phyloP scores from a whole-genome alignment of 1,140 invertebrate genomes.

The Nasonia longicornis region DNA sequence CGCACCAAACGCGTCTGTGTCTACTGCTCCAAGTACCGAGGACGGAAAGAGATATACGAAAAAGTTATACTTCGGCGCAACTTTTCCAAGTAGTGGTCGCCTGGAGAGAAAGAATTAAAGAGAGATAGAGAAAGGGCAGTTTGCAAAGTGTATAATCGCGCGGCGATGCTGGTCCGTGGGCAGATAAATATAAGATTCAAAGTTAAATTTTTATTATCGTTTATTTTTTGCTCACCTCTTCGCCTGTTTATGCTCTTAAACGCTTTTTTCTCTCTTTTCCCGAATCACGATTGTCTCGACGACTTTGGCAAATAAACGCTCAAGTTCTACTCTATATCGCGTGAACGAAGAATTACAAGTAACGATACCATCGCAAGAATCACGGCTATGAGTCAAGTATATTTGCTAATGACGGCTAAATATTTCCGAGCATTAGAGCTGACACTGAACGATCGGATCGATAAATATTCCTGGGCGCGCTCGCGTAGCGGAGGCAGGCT shows the following conservation, averaged over 20 bases:
- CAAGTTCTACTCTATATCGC: too few species aligned
- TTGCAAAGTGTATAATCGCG: background rate
- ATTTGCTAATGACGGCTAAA: conserved; percentile 27
- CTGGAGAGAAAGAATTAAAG: background rate
- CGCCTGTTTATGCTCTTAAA: background rate
- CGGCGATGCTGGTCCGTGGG: background rate
- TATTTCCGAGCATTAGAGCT: conserved; percentile 9
- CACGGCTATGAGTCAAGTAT: background rate
- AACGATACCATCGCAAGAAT: background rate
- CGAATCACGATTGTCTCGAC: too few species aligned
- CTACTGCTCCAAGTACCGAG: background rate
- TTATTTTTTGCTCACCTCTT: background rate
- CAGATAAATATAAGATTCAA: background rate
- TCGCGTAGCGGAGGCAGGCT: too few species aligned
- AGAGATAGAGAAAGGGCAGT: background rate
- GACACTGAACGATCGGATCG: conserved; percentile 31
- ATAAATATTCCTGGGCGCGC: conserved; percentile 24
- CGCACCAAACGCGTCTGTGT: background rate
- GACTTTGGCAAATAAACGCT: too few species aligned
- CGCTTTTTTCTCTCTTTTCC: background rate
- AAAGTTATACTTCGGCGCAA: background rate
- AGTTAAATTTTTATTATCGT: background rate
- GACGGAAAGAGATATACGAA: background rate
- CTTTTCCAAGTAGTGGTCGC: background rate
- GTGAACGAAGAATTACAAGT: background rate